phyloP scores from a whole-genome alignment of 1,140 invertebrate species.

The Sinonovacula constricta region DNA sequence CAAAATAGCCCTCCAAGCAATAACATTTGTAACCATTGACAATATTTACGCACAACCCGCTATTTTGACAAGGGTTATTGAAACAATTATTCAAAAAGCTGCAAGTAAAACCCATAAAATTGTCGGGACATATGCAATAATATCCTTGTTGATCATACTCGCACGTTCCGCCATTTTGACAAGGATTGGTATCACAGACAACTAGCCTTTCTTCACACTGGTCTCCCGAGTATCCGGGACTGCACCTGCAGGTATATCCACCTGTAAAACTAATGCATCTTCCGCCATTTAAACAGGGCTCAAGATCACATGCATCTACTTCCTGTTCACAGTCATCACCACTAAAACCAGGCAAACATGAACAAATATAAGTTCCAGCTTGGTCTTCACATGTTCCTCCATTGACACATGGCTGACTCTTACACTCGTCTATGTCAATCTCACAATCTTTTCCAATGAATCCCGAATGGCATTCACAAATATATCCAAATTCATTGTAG shows the following conservation, averaged over 20 bases:
- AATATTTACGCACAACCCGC: slow-evolving; percentile 14
- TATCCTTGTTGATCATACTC: slow-evolving; percentile 55
- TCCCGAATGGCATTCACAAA: slow-evolving; percentile 89
- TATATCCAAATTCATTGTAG: slow-evolving; percentile 49
- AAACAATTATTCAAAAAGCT: too few species aligned
- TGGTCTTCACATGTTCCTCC: slow-evolving; percentile 80
- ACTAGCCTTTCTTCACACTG: slow-evolving; percentile 34
- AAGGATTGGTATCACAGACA: slow-evolving; percentile 44
- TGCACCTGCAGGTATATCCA: slow-evolving; percentile 35
- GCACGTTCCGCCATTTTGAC: slow-evolving; percentile 48
- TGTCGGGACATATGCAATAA: slow-evolving; percentile 72
- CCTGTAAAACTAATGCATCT: slow-evolving; percentile 77
- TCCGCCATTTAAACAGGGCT: slow-evolving; percentile 31
- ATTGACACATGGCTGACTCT: slow-evolving; percentile 78
- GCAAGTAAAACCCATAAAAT: too few species aligned
- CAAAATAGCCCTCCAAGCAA: slow-evolving; percentile 86
- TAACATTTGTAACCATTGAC: slow-evolving; percentile 83
- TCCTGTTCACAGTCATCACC: slow-evolving; percentile 41
- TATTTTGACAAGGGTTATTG: slow-evolving; percentile 27
- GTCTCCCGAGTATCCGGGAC: slow-evolving; percentile 67
- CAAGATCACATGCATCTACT: slow-evolving; percentile 46
- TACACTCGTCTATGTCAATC: slow-evolving; percentile 90
- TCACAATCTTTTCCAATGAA: slow-evolving; percentile 92
- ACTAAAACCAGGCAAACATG: slow-evolving; percentile 59
- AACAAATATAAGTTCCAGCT: slow-evolving; percentile 64